Base-by-base conservation (phyloP, 2,888 invertebrate species). In the Eulithis prunata region DNA sequence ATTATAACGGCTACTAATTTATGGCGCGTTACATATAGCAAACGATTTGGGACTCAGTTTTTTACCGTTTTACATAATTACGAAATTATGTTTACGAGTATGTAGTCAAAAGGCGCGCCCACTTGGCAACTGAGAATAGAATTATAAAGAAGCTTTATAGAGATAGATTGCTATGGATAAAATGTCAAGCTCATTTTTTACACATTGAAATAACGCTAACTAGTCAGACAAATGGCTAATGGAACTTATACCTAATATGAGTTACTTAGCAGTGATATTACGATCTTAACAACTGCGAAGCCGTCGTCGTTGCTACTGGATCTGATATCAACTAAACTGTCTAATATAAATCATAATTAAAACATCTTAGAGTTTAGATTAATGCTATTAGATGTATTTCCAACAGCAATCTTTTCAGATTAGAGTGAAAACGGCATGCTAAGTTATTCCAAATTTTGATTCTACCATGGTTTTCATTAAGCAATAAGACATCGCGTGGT, bases 21-120 rank as follows among this genome's bases (percentile, higher is more conserved):
- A 89, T 88, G 87, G 89, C 90, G 86, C 87, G 88, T 89, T 90
- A 89, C 87, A 88, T 83, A 90, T 90, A 88, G 85, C 84, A 82
- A 90, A 85, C 86, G 84, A 85, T 89, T 89, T 85, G 79, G 67
- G 84, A 82, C 81, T 83, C 81, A 81, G 77, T 80, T 87, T 89
- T 90, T 88, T 89, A 89, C 87, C 89, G 90, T 88, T 90, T 90
- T 88, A 89, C 85, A 89, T 90, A 90, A 91, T 91, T 90, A 91
- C 89, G 86, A 89, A 90, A 89, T 90, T 90, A 90, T 89, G 87
- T 88, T 86, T 87, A 88, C 82, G 85, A 85, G 84, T 83, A 79
- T 75, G 77, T 79, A 75, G 75, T 77, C 79, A 78, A 73, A 73
- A 78, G 82, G 74, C 84, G 84, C 88, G 82, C 90, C 89, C 88